phyloP scores from a whole-genome alignment of 2,888 invertebrate genomes.

The Molanna angustata region DNA sequence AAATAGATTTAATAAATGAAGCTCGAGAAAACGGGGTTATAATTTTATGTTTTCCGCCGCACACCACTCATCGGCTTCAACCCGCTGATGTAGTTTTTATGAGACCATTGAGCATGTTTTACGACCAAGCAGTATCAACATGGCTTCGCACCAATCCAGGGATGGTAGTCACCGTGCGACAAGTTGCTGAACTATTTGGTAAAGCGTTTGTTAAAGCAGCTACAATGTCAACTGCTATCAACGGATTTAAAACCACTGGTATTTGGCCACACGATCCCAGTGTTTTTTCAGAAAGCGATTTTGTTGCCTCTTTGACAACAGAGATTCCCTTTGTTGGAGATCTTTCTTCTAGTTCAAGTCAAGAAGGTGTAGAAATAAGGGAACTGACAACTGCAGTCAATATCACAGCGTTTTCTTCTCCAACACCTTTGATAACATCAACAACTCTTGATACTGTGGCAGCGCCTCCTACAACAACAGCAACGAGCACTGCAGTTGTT shows the following conservation, averaged over 20 bases:
- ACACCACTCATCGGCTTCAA: neutral
- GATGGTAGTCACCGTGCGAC: neutral
- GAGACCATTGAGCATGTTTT: neutral
- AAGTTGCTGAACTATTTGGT: neutral
- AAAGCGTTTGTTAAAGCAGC: neutral
- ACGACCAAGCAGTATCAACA: neutral
- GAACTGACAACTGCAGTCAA: too few relatives aligned
- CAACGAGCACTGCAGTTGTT: too few relatives aligned
- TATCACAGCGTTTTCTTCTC: too few relatives aligned
- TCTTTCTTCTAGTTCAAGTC: too few relatives aligned
- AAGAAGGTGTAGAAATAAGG: too few relatives aligned
- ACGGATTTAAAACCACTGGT: neutral
- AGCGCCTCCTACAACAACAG: too few relatives aligned
- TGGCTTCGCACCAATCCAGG: neutral
- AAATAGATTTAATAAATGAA: neutral
- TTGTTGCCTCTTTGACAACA: neutral
- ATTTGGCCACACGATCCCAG: neutral
- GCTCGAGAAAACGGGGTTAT: neutral
- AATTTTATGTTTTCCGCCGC: neutral
- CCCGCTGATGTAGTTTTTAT: neutral
- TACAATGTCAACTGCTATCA: slow-evolving; percentile 1
- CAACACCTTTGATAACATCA: too few relatives aligned
- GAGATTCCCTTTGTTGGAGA: too few relatives aligned
- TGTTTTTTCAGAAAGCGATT: neutral
- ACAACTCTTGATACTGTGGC: too few relatives aligned